A percentile compares a stretch with the other conserved stretches of the same genome.
phyloP scores from a whole-genome alignment of 2,113 vertebrate genomes.

The Clarias macrocephalus region DNA sequence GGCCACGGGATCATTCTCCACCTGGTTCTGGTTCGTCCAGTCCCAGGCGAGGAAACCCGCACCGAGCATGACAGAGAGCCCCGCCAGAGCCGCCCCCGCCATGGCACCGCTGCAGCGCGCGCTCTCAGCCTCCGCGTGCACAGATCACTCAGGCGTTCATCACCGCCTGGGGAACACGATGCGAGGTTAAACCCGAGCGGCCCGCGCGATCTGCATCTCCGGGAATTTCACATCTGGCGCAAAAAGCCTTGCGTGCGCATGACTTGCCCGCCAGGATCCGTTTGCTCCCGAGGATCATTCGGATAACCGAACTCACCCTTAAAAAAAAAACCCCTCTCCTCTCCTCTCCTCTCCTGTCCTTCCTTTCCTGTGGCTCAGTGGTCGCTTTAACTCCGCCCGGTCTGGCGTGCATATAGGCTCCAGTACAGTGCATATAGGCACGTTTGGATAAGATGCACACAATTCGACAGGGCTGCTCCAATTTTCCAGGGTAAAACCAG shows the following conservation, averaged over 20 bases:
- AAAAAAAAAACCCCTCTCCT: conserved; percentile 49
- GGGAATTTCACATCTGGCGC: background rate
- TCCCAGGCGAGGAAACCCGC: conserved; percentile 96
- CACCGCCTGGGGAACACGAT: background rate
- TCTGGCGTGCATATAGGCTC: conserved; percentile 16
- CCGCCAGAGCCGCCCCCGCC: conserved; percentile 84
- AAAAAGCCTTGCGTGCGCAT: conserved; percentile 6
- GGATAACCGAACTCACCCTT: background rate
- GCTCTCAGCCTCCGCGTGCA: background rate
- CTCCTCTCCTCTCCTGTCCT: conserved; percentile 50
- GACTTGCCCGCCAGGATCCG: background rate
- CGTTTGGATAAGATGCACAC: background rate
- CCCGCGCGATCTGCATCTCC: background rate
- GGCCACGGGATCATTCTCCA: conserved; percentile 72
- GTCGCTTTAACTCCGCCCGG: conserved; percentile 63
- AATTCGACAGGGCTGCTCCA: background rate
- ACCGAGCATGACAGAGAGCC: conserved; percentile 89
- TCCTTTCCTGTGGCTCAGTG: conserved; percentile 55
- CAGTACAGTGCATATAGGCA: background rate
- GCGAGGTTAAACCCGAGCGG: background rate
- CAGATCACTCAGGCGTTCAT: conserved; percentile 6
- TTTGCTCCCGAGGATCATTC: conserved; percentile 50
- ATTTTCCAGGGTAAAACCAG: background rate
- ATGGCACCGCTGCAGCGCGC: conserved; percentile 57
- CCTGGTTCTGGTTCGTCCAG: conserved; percentile 83